Base-by-base conservation (phyloP, 2,888 invertebrate species). In the Hyppa rectilinea region DNA sequence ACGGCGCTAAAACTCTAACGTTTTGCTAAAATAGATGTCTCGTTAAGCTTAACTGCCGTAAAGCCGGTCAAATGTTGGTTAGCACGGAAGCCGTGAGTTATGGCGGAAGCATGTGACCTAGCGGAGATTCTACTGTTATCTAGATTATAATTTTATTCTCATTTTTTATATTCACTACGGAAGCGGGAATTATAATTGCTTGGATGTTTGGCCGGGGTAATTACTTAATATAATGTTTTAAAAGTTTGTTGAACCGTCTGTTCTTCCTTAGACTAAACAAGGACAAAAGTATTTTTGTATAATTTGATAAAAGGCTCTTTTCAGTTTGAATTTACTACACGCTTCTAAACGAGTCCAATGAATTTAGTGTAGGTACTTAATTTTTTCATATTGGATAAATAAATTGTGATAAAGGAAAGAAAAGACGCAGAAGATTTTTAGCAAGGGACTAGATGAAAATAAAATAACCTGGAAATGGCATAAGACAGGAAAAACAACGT, bases 1-100 rank as follows among this genome's bases (percentile, higher is more conserved):
- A 67, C 71, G 26, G 36, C 64, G 63, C 63, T 72, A 61, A 71
- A 74, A 67, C 45, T 74, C 23, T 66, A 61, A 50, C 50, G 66
- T 49, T 60, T 23, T 29, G 62, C 78, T 62, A 71, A 83, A 82
- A 82, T 78, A 81, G 75, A 68, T 49, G 52, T 61, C 70, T 78
- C 74, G 65, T 78, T 81, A 49, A 71, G 53, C 52, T 59, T 53
- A 67, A 60, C 62, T 67, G 49, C 59, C 67, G 60, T 69, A 26
- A 62, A 73, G 64, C 64, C 29, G 67, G 74, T 52, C 31, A 49
- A 52, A 52, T 52, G 34, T 12, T 23, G 34, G 60, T 61, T 36
- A 61, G 64, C 52, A 20, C 62, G 76, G 78, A 81, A 81, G 62
- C 58, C 9, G 20, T 14, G 31, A 80, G 64, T 80, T 66, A 81